Percentiles rank a stretch among this genome's conserved stretches.
Evolutionary conservation across 2,888 invertebrate genomes (phyloP).

Genomic region (Pollenia labialis): DNA sequence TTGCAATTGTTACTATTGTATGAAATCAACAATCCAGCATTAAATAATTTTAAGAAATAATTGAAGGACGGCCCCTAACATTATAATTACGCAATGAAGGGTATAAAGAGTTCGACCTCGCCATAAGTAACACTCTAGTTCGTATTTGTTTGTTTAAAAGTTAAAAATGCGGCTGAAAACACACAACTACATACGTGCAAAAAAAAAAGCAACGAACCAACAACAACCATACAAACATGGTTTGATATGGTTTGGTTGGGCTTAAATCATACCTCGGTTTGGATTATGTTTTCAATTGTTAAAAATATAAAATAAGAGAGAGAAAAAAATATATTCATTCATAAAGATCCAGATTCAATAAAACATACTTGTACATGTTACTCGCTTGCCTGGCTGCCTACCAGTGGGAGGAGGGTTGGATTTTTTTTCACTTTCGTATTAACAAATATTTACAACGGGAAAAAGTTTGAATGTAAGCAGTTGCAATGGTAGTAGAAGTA

Average conservation of each 20-base stretch:
- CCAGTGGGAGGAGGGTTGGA: constrained; percentile 25
- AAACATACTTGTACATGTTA: constrained; percentile 11
- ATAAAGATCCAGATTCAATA: constrained; percentile 69
- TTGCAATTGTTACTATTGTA: not conserved
- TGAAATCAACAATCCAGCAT: not conserved
- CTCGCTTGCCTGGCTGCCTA: not conserved
- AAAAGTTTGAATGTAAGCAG: constrained; percentile 35
- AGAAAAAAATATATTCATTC: constrained; percentile 65
- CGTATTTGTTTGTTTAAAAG: constrained; percentile 51
- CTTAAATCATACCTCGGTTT: constrained; percentile 47
- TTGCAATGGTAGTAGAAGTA: constrained; percentile 47
- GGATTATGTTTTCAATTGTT: constrained; percentile 60
- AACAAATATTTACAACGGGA: constrained; percentile 48
- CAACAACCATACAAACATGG: constrained; percentile 13
- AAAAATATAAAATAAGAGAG: constrained; percentile 33
- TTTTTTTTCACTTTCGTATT: not conserved
- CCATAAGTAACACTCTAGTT: constrained; percentile 43
- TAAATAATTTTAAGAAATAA: not conserved
- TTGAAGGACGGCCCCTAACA: constrained; percentile 37
- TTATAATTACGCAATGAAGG: constrained; percentile 23
- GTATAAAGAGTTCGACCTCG: constrained; percentile 49
- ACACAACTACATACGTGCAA: not conserved
- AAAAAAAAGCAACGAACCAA: not conserved
- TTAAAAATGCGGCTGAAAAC: constrained; percentile 40
- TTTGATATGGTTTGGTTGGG: not conserved